These are phyloP conservation scores for Hedychridium roseum DNA, from an alignment of 2,888 invertebrate genomes.

Conservation along the genomic window DNA sequence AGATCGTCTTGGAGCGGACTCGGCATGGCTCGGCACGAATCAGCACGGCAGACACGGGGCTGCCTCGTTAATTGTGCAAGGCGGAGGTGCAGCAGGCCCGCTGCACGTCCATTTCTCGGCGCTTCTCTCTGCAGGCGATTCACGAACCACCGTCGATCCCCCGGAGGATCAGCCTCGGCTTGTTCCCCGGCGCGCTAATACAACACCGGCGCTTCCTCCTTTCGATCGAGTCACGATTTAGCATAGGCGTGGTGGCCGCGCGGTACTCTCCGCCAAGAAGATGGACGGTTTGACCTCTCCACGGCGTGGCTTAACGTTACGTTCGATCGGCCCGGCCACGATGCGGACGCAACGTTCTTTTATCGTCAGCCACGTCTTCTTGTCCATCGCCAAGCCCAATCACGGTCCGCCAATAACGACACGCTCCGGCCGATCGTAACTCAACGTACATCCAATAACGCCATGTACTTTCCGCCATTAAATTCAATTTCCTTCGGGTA, in stretches of 20 bases:
- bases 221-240: constrained; percentile 53
- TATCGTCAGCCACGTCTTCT: constrained; percentile 3
- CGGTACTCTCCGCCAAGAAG: constrained; percentile 38
- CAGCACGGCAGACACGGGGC: constrained; percentile 18
- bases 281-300: constrained; percentile 52
- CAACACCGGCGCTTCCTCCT: constrained; percentile 35
- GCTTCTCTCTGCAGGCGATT: constrained; percentile 32
- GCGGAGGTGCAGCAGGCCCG: no score
- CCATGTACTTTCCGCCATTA: no score
- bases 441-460: no score
- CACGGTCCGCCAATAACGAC: no score
- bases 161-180: constrained; percentile 32
- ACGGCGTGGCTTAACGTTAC: constrained; percentile 26
- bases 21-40: constrained; percentile 14
- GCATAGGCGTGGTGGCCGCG: constrained; percentile 51
- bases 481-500: no score
- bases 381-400: no score
- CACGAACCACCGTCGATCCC: constrained; percentile 35
- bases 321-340: constrained; percentile 13
- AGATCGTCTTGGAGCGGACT: no score
- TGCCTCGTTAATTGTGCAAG: constrained; percentile 39
- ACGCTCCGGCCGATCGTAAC: no score
- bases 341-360: constrained; percentile 10
- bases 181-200: constrained; percentile 31
- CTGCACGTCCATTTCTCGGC: constrained; percentile 31